Base-by-base conservation (phyloP, 2,888 invertebrate genomes). In the Eristalis tenax region DNA sequence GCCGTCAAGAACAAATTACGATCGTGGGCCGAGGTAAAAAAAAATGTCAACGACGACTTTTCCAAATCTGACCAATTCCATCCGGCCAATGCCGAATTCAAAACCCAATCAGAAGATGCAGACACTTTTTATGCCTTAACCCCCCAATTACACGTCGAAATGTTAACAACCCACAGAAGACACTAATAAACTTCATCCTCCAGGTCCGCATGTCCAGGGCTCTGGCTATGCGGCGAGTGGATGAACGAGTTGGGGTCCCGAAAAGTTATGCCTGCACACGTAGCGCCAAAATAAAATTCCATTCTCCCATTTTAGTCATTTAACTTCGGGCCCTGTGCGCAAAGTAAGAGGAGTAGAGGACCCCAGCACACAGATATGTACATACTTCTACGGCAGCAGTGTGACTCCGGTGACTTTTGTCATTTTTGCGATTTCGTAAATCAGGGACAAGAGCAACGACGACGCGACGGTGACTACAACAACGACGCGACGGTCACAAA, bases 211-310 rank as follows among this genome's bases (percentile, higher is more conserved):
- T 59, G 69, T 66, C 63, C 83, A 75, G 66, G 78, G 56, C 71
- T 40, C 32, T 63, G 57, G 70, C 69, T 70, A 43, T n/a, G 1
- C 80, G 50, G 63, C 28, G 13, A 59, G 57, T 57, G 40, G 38
- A 65, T 38, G 70, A 80, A 5, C 18, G 18, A 18, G 8, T 8
- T 5, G 4, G 18, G 80, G 70, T 68, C 71, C 76, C 76, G 38
- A 68, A 85, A 85, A 73, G 28, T 56, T 65, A 75, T 59, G 66
- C 75, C 73, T 79, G 70, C 83, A 83, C 75, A 79, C 66, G 83
- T 87, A 73, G 83, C 87, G 87, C 83, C 87, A 87, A 87, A 87
- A 83, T 87, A 59, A 87, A 87, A 87, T 87, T 87, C 83, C 87
- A 75, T 75, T 83, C 79, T 23, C 35, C 79, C 87, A 75, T 83